Evolutionary conservation across 2,888 invertebrate genomes (phyloP).

Genomic region (Protodeltote pygarga): DNA sequence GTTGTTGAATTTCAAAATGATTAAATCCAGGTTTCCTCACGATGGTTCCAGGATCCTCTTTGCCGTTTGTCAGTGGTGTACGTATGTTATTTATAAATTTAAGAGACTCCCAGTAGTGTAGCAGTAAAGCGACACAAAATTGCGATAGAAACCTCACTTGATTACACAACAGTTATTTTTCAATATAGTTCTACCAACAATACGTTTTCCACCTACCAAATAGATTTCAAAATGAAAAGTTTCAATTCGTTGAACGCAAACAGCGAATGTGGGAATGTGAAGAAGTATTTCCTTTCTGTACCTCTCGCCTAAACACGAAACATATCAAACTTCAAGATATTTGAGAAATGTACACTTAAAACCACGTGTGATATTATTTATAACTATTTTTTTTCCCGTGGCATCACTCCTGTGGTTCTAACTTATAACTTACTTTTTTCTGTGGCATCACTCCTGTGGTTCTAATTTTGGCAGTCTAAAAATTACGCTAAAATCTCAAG

Average conservation of each 20-base stretch:
- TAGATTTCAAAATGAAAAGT: constrained; percentile 40
- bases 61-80: too few species aligned
- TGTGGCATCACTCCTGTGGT: too few species aligned
- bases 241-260: constrained; percentile 41
- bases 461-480: too few species aligned
- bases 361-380: background rate
- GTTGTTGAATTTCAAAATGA: too few species aligned
- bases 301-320: constrained; percentile 17
- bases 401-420: too few species aligned
- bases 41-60: too few species aligned
- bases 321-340: constrained; percentile 6
- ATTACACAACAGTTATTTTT: constrained; percentile 36
- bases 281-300: constrained; percentile 33
- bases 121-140: constrained; percentile 24
- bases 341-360: constrained; percentile 13
- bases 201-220: constrained; percentile 26
- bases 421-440: too few species aligned
- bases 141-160: constrained; percentile 14
- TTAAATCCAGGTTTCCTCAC: too few species aligned
- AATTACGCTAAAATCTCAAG: too few species aligned
- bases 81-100: too few species aligned
- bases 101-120: too few species aligned
- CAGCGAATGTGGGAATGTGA: constrained; percentile 34
- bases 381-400: too few species aligned
- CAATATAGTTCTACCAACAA: constrained; percentile 21